Evolutionary conservation across 2,888 invertebrate genomes (phyloP), one percentile per base, ranked within the genome.

Genomic region (Eulithis testata): DNA sequence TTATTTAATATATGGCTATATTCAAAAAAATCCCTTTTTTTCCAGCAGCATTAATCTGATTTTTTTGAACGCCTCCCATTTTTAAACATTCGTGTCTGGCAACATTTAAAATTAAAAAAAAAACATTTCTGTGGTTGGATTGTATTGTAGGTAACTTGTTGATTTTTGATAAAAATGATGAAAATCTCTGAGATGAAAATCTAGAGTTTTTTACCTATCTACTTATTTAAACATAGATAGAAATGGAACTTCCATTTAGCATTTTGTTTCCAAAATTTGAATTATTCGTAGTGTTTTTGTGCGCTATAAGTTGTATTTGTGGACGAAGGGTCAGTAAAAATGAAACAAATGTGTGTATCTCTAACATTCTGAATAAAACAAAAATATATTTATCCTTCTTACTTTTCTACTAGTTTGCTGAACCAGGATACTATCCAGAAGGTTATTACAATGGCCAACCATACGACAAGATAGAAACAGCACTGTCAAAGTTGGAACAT

Each of bases 371-470:
- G 21, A 5, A 7, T 3, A 11, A 21, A 12, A 36, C 31, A 31
- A 51, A 50, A 7, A 40, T 4, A 9, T 53, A 40, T 11, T 7
- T 49, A 44, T 6, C 61, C 65, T 56, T 69, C 72, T 43, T 68
- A 60, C 63, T 49, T 63, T 65, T 58, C 57, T 43, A 72, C 44
- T 79, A 90, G 89, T 86, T 82, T 74, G 79, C 82, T 6, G 85
- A 83, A 65, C 84, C 86, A 67, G 79, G 78, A 5, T 88, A 80
- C 66, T 87, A 83, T 73, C 79, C 85, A 11, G 78, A 78, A 40
- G 80, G 79, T 51, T 89, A 81, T 71, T 69, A 72, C 56, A 68
- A 67, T 56, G 66, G 65, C 21, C 69, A 70, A 62, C 72, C 65
- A 31, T 85, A 68, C 36, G 66, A 69, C 50, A 70, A 63, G 69